Evolutionary conservation across 2,888 invertebrate species (phyloP).

Genomic region (Pecten maximus): DNA sequence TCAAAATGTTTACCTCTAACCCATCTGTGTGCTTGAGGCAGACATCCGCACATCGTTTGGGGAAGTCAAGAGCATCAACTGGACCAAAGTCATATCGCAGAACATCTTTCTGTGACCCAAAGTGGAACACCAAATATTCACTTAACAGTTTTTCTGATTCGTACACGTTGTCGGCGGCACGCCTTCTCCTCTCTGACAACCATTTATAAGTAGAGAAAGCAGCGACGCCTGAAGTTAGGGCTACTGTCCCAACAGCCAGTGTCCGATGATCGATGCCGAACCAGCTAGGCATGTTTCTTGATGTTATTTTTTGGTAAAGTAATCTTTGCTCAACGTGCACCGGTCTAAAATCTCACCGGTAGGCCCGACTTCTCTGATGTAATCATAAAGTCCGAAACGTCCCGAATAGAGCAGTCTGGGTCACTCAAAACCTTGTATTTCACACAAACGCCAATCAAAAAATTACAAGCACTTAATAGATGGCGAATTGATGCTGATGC

Average conservation of each 20-base stretch:
- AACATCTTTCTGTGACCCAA: slow-evolving; percentile 73
- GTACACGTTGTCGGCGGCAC: slow-evolving; percentile 69
- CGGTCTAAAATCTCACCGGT: not conserved
- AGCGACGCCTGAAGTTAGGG: slow-evolving; percentile 69
- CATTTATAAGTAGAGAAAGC: slow-evolving; percentile 69
- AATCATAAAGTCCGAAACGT: not conserved
- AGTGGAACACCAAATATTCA: slow-evolving; percentile 80
- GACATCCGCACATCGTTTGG: slow-evolving; percentile 79
- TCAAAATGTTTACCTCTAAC: slow-evolving; percentile 56
- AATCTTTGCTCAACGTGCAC: not conserved
- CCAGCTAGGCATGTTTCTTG: slow-evolving; percentile 65
- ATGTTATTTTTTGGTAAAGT: not conserved
- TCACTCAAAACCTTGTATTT: not conserved
- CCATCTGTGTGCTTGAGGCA: slow-evolving; percentile 74
- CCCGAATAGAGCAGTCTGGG: not conserved
- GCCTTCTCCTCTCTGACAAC: slow-evolving; percentile 54
- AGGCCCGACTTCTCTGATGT: not conserved
- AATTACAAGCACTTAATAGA: not conserved
- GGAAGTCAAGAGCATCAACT: slow-evolving; percentile 77
- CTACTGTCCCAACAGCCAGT: slow-evolving; percentile 65
- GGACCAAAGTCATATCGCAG: slow-evolving; percentile 76
- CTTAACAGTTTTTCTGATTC: slow-evolving; percentile 76
- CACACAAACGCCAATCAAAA: not conserved
- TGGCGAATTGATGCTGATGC: not conserved
- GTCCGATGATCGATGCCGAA: slow-evolving; percentile 71